Percentiles rank a stretch among this genome's conserved stretches.
These are phyloP conservation scores for Listronotus bonariensis DNA, from an alignment of 1,140 invertebrate species.

Conservation along the genomic window DNA sequence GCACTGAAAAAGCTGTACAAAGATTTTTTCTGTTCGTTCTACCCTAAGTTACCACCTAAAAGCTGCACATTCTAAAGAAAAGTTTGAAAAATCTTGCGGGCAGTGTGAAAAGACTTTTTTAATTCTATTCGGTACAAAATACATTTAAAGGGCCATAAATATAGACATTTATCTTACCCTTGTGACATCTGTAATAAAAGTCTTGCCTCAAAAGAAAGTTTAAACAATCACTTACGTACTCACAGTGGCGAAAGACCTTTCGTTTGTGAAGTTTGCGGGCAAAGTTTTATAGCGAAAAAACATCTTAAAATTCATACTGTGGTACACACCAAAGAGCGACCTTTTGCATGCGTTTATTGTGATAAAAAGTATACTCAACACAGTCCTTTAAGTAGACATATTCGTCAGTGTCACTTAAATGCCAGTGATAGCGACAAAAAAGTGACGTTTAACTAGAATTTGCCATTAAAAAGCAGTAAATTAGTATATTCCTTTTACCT, in stretches of 20 bases:
- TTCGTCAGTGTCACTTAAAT: background rate
- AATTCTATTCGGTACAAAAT: background rate
- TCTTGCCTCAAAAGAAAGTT: slow-evolving; percentile 35
- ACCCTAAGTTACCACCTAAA: slow-evolving; percentile 11
- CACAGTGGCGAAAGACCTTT: slow-evolving; percentile 75
- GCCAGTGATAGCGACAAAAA: too few relatives aligned
- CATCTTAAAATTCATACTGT: slow-evolving; percentile 60
- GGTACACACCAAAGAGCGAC: slow-evolving; percentile 57
- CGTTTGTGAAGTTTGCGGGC: slow-evolving; percentile 69
- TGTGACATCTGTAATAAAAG: slow-evolving; percentile 62
- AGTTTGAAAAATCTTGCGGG: slow-evolving; percentile 55
- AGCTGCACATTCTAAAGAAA: background rate
- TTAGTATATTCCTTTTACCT: too few relatives aligned
- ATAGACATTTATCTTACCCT: slow-evolving; percentile 15
- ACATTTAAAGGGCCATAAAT: slow-evolving; percentile 48
- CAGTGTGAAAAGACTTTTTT: slow-evolving; percentile 64
- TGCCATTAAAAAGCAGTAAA: too few relatives aligned
- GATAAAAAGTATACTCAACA: slow-evolving; percentile 47
- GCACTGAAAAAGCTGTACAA: slow-evolving; percentile 1
- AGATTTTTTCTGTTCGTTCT: background rate
- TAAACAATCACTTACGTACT: slow-evolving; percentile 65
- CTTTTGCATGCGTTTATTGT: slow-evolving; percentile 50
- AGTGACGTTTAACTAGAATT: too few relatives aligned
- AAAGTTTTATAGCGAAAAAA: slow-evolving; percentile 59
- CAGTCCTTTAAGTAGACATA: slow-evolving; percentile 58